Conservation (phyloP, 2,888 invertebrate species). For the Pandemis heparana region DNA sequence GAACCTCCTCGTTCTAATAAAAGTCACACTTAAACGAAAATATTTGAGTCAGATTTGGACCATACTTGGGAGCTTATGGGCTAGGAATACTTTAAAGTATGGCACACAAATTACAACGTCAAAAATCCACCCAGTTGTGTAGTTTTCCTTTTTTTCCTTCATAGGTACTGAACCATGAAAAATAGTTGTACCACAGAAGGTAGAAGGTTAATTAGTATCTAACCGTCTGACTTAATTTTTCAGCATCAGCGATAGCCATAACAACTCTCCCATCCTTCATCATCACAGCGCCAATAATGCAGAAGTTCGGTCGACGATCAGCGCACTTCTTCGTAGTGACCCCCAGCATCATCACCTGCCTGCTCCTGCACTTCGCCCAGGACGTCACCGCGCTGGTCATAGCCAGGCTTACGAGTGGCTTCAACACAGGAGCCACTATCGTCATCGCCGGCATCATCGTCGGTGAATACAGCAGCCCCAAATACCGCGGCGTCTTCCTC, state of each 20-base stretch:
- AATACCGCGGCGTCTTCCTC: slow-evolving; percentile 65
- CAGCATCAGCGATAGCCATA: slow-evolving; percentile 44
- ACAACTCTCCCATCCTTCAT: slow-evolving; percentile 34
- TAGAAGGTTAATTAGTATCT: no score
- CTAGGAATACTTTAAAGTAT: no score
- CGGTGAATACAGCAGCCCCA: slow-evolving; percentile 68
- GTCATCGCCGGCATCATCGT: slow-evolving; percentile 64
- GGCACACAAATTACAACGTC: no score
- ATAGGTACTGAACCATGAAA: no score
- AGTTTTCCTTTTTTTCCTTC: no score
- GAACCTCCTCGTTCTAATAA: no score
- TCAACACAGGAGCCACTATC: slow-evolving; percentile 57
- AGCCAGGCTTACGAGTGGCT: slow-evolving; percentile 59
- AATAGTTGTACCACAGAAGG: no score
- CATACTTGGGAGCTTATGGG: no score
- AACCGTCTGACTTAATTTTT: slow-evolving; percentile 3
- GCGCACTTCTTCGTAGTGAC: slow-evolving; percentile 46
- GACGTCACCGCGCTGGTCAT: slow-evolving; percentile 54
- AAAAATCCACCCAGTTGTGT: no score
- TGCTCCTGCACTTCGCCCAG: slow-evolving; percentile 56
- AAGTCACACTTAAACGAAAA: no score
- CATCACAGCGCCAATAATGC: slow-evolving; percentile 37
- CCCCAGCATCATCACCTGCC: slow-evolving; percentile 63
- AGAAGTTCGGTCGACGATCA: slow-evolving; percentile 37
- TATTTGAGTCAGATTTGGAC: no score